phyloP scores from a whole-genome alignment of 1,140 invertebrate genomes.

The Drosophila santomea region DNA sequence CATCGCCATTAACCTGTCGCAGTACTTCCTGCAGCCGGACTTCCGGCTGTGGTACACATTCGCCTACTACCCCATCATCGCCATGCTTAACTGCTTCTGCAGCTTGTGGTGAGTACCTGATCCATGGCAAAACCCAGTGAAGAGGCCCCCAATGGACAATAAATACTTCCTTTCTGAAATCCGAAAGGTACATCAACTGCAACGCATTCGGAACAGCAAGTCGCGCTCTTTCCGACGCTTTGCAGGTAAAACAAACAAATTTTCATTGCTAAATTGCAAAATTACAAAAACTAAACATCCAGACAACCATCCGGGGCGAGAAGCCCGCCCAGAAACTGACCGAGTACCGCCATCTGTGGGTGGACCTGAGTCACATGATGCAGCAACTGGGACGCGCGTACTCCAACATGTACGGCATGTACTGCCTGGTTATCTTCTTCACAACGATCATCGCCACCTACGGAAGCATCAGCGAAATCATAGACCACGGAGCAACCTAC shows the following conservation, averaged over 20 bases:
- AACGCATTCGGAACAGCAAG: constrained; percentile 88
- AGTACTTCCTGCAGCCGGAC: constrained; percentile 88
- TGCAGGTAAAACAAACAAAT: constrained; percentile 52
- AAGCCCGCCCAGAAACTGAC: constrained; percentile 87
- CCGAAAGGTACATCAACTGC: constrained; percentile 86
- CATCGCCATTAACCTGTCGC: constrained; percentile 87
- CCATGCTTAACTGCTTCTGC: constrained; percentile 89
- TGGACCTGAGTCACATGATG: constrained; percentile 90
- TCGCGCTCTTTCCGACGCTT: constrained; percentile 86
- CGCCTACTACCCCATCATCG: constrained; percentile 89
- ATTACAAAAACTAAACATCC: constrained; percentile 15
- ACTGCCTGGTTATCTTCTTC: constrained; percentile 89
- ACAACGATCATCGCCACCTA: constrained; percentile 89
- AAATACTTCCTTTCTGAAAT: not conserved
- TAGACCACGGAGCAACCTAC: constrained; percentile 88
- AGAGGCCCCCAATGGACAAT: not conserved
- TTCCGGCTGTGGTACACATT: constrained; percentile 89
- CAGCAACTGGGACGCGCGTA: constrained; percentile 89
- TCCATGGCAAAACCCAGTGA: not conserved
- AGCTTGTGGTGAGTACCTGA: constrained; percentile 85
- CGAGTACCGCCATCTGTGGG: constrained; percentile 88
- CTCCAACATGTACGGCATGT: constrained; percentile 90
- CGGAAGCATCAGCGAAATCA: constrained; percentile 88
- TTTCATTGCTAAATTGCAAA: not conserved
- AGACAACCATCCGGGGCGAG: constrained; percentile 86